Percentiles rank a stretch among this genome's conserved stretches.
These are phyloP conservation scores for Nomada fabriciana DNA, from an alignment of 2,888 invertebrate species.

Conservation along the genomic window DNA sequence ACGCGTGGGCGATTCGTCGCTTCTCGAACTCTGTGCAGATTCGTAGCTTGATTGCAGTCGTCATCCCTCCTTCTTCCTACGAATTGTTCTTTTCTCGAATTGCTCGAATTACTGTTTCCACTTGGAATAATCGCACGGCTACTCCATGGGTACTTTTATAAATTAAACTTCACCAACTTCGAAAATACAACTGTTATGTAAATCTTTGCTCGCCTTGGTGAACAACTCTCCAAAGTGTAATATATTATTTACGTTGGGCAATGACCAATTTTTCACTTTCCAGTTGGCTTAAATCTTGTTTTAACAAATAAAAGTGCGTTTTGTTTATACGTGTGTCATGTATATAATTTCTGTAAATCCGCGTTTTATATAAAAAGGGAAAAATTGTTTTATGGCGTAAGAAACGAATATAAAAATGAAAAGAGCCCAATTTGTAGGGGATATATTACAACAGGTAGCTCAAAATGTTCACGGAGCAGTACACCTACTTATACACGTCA, in stretches of 20 bases:
- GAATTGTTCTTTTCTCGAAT: slow-evolving; percentile 32
- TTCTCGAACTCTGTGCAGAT: slow-evolving; percentile 50
- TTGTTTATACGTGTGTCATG: too few species aligned
- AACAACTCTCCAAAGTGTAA: too few species aligned
- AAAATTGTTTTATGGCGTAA: too few species aligned
- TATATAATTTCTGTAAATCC: too few species aligned
- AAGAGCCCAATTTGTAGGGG: too few species aligned
- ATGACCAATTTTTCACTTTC: too few species aligned
- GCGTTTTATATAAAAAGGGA: too few species aligned
- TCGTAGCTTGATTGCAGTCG: slow-evolving; percentile 35
- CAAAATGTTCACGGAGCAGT: background rate
- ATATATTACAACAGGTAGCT: too few species aligned
- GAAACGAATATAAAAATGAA: too few species aligned
- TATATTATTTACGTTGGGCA: background rate
- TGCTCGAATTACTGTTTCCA: background rate
- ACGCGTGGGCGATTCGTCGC: slow-evolving; percentile 72
- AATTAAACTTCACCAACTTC: background rate
- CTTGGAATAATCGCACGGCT: background rate
- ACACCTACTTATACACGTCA: background rate
- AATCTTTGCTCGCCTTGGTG: background rate
- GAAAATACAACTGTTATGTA: background rate
- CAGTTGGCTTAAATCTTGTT: too few species aligned
- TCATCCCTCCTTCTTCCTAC: slow-evolving; percentile 20
- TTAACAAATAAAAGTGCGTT: too few species aligned
- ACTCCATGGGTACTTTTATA: slow-evolving; percentile 37